Conservation (phyloP, 2,888 invertebrate species). For the Tetragnatha montana region DNA sequence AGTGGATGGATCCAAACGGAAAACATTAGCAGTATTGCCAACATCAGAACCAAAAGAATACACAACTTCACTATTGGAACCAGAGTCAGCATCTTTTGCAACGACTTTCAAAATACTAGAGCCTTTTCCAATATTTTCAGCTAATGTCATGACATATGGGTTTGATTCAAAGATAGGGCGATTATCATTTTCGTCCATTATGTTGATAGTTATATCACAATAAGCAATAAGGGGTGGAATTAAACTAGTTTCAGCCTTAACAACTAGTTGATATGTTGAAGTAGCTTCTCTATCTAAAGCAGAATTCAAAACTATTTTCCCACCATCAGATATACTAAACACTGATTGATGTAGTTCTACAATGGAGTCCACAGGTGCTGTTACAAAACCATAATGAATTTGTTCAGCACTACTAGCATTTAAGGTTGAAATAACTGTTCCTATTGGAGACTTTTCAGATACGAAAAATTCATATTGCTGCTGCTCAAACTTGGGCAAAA, state of each 20-base stretch:
- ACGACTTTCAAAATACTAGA: slow-evolving; percentile 85
- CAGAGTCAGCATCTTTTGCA: slow-evolving; percentile 84
- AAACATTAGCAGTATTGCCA: slow-evolving; percentile 80
- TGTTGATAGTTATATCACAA: slow-evolving; percentile 85
- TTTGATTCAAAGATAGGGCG: slow-evolving; percentile 85
- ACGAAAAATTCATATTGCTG: slow-evolving; percentile 87
- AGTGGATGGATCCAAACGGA: slow-evolving; percentile 89
- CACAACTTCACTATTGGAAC: slow-evolving; percentile 89
- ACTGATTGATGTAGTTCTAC: slow-evolving; percentile 75
- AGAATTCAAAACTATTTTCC: slow-evolving; percentile 85
- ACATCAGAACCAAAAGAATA: slow-evolving; percentile 79
- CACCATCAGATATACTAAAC: slow-evolving; percentile 83
- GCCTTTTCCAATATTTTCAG: slow-evolving; percentile 89
- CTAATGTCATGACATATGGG: slow-evolving; percentile 87
- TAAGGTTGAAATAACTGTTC: slow-evolving; percentile 83
- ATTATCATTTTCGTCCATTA: slow-evolving; percentile 93
- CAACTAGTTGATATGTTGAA: slow-evolving; percentile 83
- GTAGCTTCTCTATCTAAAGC: slow-evolving; percentile 85
- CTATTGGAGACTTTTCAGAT: slow-evolving; percentile 84
- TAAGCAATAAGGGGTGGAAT: slow-evolving; percentile 78
- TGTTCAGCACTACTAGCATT: slow-evolving; percentile 82
- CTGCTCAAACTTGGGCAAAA: slow-evolving; percentile 85
- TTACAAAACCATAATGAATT: slow-evolving; percentile 81
- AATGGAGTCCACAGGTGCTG: slow-evolving; percentile 76
- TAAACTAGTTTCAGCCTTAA: slow-evolving; percentile 83